Percentiles rank a stretch among this genome's conserved stretches.
Conservation (phyloP, 2,797 vertebrate species). For the Anguilla marmorata region DNA sequence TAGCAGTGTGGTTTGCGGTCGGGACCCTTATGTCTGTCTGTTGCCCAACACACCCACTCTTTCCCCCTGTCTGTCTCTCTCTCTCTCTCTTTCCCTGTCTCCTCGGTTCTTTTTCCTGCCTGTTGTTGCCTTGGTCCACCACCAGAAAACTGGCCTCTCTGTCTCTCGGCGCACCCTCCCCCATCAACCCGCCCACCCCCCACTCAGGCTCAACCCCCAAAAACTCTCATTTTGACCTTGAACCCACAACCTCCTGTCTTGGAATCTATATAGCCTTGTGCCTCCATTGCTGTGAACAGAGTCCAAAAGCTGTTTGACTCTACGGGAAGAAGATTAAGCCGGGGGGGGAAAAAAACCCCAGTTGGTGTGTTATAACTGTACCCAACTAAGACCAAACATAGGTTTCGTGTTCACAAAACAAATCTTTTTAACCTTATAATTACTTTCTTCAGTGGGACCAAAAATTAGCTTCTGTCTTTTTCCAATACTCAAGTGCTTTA, state of each 20-base stretch:
- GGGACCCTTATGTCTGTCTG: not conserved
- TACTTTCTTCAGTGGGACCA: not conserved
- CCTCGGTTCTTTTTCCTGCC: not conserved
- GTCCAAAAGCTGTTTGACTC: not conserved
- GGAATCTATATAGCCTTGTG: not conserved
- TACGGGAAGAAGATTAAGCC: not conserved
- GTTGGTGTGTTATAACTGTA: not conserved
- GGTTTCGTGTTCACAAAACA: not conserved
- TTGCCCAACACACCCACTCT: slow-evolving; percentile 10
- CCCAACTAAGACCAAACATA: not conserved
- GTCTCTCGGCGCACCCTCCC: slow-evolving; percentile 29
- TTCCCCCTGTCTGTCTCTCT: not conserved
- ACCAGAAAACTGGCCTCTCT: not conserved
- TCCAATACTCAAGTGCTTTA: no score
- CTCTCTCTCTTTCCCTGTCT: not conserved
- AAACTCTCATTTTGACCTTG: not conserved
- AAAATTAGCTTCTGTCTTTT: not conserved
- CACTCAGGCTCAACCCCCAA: slow-evolving; percentile 28
- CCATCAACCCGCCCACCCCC: slow-evolving; percentile 21
- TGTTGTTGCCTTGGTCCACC: not conserved
- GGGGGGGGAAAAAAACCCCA: not conserved
- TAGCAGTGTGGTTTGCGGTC: not conserved
- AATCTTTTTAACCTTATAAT: not conserved
- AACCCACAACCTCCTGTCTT: not conserved
- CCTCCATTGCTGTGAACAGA: not conserved